Evolutionary conservation across 2,888 invertebrate species (phyloP), one percentile per base, ranked within the genome.

Genomic region (Tortrix viridana): DNA sequence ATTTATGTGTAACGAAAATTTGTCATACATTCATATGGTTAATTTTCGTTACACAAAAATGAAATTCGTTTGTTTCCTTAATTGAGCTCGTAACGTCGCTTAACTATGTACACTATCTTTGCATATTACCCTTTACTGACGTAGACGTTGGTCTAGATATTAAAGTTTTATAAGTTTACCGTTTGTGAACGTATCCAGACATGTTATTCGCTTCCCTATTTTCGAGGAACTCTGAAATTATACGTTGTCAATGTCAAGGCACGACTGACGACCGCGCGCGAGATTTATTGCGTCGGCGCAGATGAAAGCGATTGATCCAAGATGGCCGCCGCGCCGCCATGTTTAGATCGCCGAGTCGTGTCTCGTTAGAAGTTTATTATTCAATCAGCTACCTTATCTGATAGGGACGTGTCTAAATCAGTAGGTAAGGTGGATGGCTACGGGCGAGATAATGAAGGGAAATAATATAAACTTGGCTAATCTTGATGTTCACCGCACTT

Each of bases 371-470:
- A 65, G 57, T 65, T 60, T 65, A 65, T 65, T 65, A 65, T 68
- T 66, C 66, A 68, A 68, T 68, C 66, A 63, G 47, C 43, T 55
- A 44, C 66, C 67, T 65, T 68, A 68, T 68, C 67, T 57, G 62
- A 62, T 65, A 52, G 32, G 6, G n/a, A 48, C 56, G 38, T 41
- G 57, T 48, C 37, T 48, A 48, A 50, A 43, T 53, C 47, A 49
- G 55, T 60, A n/a, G 59, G n/a, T 12, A 41, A n/a, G 59, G n/a
- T 12, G 53, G 22, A 52, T 52, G 20, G 52, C 38, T 38, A n/a
- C 38, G 19, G 16, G 22, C 16, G 53, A 53, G 22, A 53, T 50
- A 37, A 50, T 37, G 37, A 50, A 50, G 50, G 16, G 41, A 41
- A n/a, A 41, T 41, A 1, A 41, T 41, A 16, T 32, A 32, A 32